phyloP scores from a whole-genome alignment of 2,113 vertebrate genomes.

The Trogon surrucura region DNA sequence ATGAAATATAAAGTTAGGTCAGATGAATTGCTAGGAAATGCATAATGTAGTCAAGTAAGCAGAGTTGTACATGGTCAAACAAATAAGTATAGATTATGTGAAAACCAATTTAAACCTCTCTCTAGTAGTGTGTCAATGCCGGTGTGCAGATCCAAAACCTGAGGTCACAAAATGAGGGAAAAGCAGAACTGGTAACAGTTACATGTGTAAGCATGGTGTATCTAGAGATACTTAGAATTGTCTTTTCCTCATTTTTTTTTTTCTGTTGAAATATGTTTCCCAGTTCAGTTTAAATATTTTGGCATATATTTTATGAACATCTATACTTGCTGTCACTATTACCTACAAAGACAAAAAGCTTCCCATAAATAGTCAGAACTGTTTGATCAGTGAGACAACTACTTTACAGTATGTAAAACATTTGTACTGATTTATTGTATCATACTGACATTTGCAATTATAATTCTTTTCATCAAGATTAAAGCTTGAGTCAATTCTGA shows the following conservation, averaged over 20 bases:
- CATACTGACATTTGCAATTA: neutral
- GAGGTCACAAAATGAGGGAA: neutral
- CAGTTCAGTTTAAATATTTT: neutral
- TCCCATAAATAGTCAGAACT: neutral
- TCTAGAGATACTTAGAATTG: neutral
- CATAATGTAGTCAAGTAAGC: neutral
- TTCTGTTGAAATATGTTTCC: neutral
- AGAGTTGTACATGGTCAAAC: neutral
- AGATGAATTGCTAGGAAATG: neutral
- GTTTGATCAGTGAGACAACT: slow-evolving; percentile 2
- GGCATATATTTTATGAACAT: neutral
- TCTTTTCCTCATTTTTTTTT: neutral
- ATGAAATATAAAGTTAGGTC: neutral
- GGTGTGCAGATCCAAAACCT: neutral
- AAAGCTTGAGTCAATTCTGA: slow-evolving; percentile 4
- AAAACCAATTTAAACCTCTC: neutral
- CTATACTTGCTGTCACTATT: neutral
- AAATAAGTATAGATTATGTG: neutral
- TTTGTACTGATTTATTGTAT: neutral
- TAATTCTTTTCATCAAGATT: neutral
- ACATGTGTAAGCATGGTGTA: neutral
- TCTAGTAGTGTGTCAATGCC: neutral
- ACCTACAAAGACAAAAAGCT: neutral
- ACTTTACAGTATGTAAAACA: neutral
- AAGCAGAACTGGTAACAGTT: neutral